These are phyloP conservation scores for Malaclemys terrapin DNA, from an alignment of 2,113 vertebrate species.

Conservation along the genomic window DNA sequence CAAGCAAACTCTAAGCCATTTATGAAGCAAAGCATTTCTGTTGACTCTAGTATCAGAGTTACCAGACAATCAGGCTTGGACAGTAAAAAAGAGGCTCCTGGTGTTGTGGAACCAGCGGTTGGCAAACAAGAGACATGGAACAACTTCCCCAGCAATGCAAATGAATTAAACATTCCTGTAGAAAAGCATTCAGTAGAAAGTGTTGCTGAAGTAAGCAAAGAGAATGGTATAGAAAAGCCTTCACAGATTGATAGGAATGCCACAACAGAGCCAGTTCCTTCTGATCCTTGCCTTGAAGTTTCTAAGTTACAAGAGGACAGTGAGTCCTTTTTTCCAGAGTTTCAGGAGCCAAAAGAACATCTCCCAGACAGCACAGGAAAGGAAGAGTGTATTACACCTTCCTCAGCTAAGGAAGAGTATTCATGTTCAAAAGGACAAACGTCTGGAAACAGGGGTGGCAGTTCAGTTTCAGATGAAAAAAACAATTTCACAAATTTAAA, in stretches of 20 bases:
- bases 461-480: neutral
- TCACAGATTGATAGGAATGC: neutral
- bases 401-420: neutral
- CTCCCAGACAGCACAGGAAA: neutral
- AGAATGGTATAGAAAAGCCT: neutral
- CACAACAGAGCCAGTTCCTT: neutral
- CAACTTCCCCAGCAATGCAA: neutral
- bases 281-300: conserved; percentile 8
- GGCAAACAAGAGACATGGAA: conserved; percentile 21
- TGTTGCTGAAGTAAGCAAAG: neutral
- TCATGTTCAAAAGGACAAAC: conserved; percentile 25
- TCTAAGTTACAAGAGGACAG: conserved; percentile 18
- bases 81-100: conserved; percentile 15
- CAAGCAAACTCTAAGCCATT: conserved; percentile 28
- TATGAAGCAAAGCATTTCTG: conserved; percentile 36
- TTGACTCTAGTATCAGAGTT: neutral
- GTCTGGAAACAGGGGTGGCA: neutral
- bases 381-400: neutral
- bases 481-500: conserved; percentile 23
- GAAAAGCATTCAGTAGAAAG: neutral
- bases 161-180: neutral
- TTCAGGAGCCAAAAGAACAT: conserved; percentile 14
- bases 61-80: neutral
- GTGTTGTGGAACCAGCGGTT: conserved; percentile 45
- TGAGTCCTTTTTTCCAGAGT: neutral